Evolutionary conservation across 2,797 vertebrate species (phyloP).

Genomic region (Gymnoscopelus braueri): DNA sequence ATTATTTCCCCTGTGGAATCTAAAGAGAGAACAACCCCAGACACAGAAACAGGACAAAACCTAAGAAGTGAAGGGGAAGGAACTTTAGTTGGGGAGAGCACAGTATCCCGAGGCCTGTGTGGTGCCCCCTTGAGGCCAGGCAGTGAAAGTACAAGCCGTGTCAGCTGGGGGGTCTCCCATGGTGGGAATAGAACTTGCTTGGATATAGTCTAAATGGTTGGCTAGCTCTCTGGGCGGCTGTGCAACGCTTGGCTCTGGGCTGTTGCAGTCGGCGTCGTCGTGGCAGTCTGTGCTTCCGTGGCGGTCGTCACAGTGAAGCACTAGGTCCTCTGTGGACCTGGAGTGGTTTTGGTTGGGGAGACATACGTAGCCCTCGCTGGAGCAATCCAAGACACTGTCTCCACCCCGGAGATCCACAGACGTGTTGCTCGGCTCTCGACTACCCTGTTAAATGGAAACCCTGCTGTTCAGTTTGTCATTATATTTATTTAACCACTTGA

Average conservation of each 20-base stretch:
- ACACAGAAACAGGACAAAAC: no score
- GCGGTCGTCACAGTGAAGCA: conserved; percentile 15
- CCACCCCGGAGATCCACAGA: neutral
- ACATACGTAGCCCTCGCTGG: conserved; percentile 48
- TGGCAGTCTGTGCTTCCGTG: neutral
- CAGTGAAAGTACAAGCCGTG: conserved; percentile 23
- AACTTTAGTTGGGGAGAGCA: conserved; percentile 54
- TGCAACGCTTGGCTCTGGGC: neutral
- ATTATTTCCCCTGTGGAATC: no score
- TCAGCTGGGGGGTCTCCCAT: conserved; percentile 33
- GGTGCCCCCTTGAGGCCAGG: conserved; percentile 46
- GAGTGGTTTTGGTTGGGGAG: conserved; percentile 31
- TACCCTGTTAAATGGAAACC: conserved; percentile 33
- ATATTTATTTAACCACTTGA: neutral
- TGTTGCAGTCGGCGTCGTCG: neutral
- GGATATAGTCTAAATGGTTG: neutral
- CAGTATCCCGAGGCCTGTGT: conserved; percentile 69
- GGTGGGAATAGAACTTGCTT: neutral
- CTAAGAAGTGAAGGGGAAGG: neutral
- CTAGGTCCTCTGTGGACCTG: conserved; percentile 54
- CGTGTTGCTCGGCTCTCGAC: neutral
- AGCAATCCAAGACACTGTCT: conserved; percentile 1
- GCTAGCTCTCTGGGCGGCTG: neutral
- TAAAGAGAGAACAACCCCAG: no score
- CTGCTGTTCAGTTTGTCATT: neutral